Base-by-base conservation (phyloP, 1,140 invertebrate species). In the Apis cerana region DNA sequence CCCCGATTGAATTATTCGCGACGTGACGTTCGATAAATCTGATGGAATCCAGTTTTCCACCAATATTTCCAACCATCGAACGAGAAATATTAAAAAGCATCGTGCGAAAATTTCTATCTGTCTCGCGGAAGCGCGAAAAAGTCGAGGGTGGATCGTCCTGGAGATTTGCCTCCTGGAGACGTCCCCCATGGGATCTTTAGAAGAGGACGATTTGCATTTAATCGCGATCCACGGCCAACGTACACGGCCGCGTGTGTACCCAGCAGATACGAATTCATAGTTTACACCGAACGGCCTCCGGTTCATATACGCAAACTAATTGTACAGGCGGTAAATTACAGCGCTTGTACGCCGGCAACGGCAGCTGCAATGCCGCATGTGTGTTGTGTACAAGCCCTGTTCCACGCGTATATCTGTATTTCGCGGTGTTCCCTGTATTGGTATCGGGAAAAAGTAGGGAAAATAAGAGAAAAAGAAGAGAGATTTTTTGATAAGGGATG, bases 261-360 rank as follows among this genome's bases (percentile, higher is more conserved):
- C 80, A 77, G 87, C 79, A 88, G 87, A 89, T 88, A 88, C 86
- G 87, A 88, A 89, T 89, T 89, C 87, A 89, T 89, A 89, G 87
- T 89, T 89, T 88, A 89, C 87, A 88, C 78, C 80, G 86, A 81
- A 83, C 84, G 80, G 87, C 84, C 84, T 78, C 87, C 78, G 87
- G 79, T 88, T 89, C 87, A 88, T 89, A 89, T 89, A 88, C 86
- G 87, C 87, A 89, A 89, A 89, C 88, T 89, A 89, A 89, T 89
- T 89, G 88, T 88, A 88, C 87, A 78, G 64, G 79, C 87, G 87
- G 87, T 89, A 89, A 89, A 89, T 89, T 89, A 88, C 88, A 82
- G 81, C 84, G 84, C 84, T 88, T 89, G 87, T 89, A 89, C 86
- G 80, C 80, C 87, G 50, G 85, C 88, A 86, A 88, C 88, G 87